Percentiles rank a stretch among this genome's conserved stretches.
Evolutionary conservation across 2,797 vertebrate genomes (phyloP).

Genomic region (Sebastes reedi): DNA sequence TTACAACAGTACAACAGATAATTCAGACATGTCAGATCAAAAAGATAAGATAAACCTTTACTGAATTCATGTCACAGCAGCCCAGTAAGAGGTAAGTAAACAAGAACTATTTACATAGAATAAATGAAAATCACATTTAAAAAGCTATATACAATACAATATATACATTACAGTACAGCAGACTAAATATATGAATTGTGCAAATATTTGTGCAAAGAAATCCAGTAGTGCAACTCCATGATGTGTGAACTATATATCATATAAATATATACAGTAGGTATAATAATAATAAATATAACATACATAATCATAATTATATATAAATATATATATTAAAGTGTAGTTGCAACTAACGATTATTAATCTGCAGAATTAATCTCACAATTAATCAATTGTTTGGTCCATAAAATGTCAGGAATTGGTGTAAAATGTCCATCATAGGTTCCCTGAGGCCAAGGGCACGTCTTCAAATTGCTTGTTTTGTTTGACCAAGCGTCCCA

Average conservation of each 20-base stretch:
- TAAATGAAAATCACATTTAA: not conserved
- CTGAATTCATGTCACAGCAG: not conserved
- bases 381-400: not conserved
- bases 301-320: not conserved
- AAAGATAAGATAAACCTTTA: not conserved
- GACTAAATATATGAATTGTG: not conserved
- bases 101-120: not conserved
- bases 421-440: rapidly evolving
- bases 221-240: not conserved
- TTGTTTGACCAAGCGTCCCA: not conserved
- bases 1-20: not conserved
- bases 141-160: not conserved
- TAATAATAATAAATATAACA: not conserved
- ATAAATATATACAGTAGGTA: not conserved
- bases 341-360: not conserved
- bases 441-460: not conserved
- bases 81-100: not conserved
- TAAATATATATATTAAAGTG: not conserved
- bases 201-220: not conserved
- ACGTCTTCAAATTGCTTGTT: not conserved
- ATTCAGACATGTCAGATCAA: not conserved
- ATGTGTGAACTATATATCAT: not conserved
- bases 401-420: not conserved
- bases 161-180: not conserved
- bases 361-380: not conserved